Evolutionary conservation across 2,888 invertebrate genomes (phyloP).

Genomic region (Apoderus coryli): DNA sequence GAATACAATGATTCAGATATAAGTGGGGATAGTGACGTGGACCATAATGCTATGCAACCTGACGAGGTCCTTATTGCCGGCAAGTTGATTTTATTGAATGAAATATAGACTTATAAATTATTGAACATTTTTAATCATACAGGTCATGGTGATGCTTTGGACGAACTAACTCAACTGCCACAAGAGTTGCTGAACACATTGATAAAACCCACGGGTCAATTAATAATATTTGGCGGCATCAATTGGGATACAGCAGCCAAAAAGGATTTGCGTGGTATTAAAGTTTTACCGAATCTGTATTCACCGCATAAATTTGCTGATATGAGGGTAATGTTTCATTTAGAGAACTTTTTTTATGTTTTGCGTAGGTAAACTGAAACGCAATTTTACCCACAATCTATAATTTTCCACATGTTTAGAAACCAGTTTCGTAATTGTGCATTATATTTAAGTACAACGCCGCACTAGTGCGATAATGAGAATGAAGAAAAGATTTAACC

Average conservation of each 20-base stretch:
- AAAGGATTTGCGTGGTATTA: constrained; percentile 55
- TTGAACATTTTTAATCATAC: background rate
- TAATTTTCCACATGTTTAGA: too few species aligned
- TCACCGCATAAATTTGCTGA: constrained; percentile 68
- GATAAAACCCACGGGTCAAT: constrained; percentile 53
- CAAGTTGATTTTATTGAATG: too few species aligned
- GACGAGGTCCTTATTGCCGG: constrained; percentile 39
- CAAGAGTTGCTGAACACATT: constrained; percentile 50
- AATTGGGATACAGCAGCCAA: constrained; percentile 85
- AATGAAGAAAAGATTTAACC: too few species aligned
- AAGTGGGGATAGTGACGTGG: constrained; percentile 30
- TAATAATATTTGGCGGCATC: constrained; percentile 72
- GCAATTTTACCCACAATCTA: too few species aligned
- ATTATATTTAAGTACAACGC: too few species aligned
- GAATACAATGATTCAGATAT: constrained; percentile 34
- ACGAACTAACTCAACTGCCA: constrained; percentile 47
- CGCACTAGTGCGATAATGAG: too few species aligned
- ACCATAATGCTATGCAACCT: constrained; percentile 30
- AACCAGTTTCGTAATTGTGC: too few species aligned
- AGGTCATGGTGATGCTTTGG: constrained; percentile 36
- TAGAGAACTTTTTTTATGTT: too few species aligned
- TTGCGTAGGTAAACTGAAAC: too few species aligned
- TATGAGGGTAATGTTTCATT: constrained; percentile 45
- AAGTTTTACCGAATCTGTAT: constrained; percentile 59
- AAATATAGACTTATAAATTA: too few species aligned